Evolutionary conservation across 1,140 invertebrate genomes (phyloP), one percentile per base, ranked within the genome.

Genomic region (Campodea augens): DNA sequence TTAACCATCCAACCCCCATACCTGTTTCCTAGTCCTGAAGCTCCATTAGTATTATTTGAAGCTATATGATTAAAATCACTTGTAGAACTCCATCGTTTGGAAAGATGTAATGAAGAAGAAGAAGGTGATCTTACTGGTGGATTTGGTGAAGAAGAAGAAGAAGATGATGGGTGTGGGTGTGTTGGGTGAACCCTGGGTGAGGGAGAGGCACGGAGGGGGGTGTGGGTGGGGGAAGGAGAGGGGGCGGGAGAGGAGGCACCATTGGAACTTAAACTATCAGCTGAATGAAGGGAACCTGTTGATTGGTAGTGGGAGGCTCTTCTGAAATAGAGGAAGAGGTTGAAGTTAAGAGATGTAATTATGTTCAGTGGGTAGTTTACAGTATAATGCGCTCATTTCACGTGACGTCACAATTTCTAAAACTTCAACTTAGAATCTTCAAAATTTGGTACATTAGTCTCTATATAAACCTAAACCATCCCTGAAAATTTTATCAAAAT

Each of bases 11-110:
- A n/a, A n/a, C n/a, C n/a, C n/a, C n/a, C n/a, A n/a, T n/a, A n/a
- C n/a, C n/a, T n/a, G n/a, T n/a, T n/a, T n/a, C n/a, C n/a, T n/a
- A n/a, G n/a, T n/a, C n/a, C n/a, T n/a, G n/a, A n/a, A n/a, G n/a
- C n/a, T n/a, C n/a, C n/a, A n/a, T n/a, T n/a, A n/a, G n/a, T n/a
- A n/a, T n/a, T n/a, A n/a, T n/a, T n/a, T n/a, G n/a, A n/a, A n/a
- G n/a, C n/a, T n/a, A n/a, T n/a, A n/a, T n/a, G n/a, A 38, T 63
- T 64, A 55, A 85, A 86, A 62, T 86, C 81, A 29, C 79, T 79
- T 0, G 81, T 85, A 3, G 80, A 84, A 52, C 71, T 82, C 82
- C 82, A 88, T 46, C 81, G 64, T 67, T 86, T 87, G 39, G 75
- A 74, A 52, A 69, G 70, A 42, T 47, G 53, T 38, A 51, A 50